These are phyloP conservation scores for Manis javanica DNA, from an alignment of 2,797 vertebrate species.

Conservation along the genomic window DNA sequence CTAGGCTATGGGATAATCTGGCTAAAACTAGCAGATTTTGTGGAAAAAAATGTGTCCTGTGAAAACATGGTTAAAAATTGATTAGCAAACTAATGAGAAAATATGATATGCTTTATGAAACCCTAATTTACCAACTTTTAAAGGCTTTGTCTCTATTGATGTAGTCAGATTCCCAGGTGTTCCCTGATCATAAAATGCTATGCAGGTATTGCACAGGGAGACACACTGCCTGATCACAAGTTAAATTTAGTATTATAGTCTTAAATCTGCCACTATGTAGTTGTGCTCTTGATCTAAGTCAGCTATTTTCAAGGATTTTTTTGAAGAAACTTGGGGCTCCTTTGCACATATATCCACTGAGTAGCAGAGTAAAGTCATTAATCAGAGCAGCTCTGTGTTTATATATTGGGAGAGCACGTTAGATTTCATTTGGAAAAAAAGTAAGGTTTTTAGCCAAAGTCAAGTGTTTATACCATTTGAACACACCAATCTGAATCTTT, in stretches of 20 bases:
- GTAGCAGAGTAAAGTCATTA: not conserved
- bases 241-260: not conserved
- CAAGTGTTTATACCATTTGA: not conserved
- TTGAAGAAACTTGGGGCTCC: not conserved
- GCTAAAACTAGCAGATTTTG: not conserved
- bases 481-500: not conserved
- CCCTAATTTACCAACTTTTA: not conserved
- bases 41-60: not conserved
- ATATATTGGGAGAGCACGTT: not conserved
- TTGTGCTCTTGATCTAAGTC: not conserved
- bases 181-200: not conserved
- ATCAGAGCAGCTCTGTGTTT: not conserved
- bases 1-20: not conserved
- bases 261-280: not conserved
- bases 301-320: not conserved
- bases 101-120: not conserved
- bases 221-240: not conserved
- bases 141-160: not conserved
- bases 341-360: not conserved
- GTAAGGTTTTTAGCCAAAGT: not conserved
- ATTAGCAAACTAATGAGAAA: not conserved
- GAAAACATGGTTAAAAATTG: not conserved
- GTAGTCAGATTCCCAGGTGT: not conserved
- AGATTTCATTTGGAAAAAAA: not conserved
- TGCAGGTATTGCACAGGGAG: not conserved